Base-by-base conservation (phyloP, 2,113 vertebrate genomes). In the Triplophysa rosa region DNA sequence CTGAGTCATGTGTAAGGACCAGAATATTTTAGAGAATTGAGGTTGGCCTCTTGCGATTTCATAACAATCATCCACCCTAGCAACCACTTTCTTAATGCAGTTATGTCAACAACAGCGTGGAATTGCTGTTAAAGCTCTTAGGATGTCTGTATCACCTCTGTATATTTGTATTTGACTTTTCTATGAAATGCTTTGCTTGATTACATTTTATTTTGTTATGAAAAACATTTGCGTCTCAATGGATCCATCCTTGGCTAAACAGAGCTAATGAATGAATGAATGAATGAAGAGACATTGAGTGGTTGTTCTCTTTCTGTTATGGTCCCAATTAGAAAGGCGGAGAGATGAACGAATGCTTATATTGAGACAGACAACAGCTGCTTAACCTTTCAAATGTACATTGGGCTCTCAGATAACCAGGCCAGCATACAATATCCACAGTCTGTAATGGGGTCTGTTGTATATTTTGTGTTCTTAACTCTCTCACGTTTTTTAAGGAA, bases 281-380 rank as follows among this genome's bases (percentile, higher is more conserved):
- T n/a, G 63, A 40, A 16, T 40, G 33, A 56, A 56, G 6, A 66
- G 64, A n/a, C 16, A 4, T 66, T 66, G 9, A 67, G n/a, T 21
- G 64, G 5, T 21, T 42, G 7, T 54, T 54, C 4, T 54, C 52
- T 54, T 54, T 54, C 6, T 54, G 52, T 54, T 54, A 7, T 17
- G 16, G 6, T 54, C 52, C 16, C 52, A 17, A 17, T 16, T 8
- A 19, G 52, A 56, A 8, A 56, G 52, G 8, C 8, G 16, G 14
- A 49, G 14, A 14, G 47, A 49, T 14, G 5, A 37, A 40, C 45
- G 19, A 67, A 67, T 45, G 37, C 42, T n/a, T 67, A 67, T 23
- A 67, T 23, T 23, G 40, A 45, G 65, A 67, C 9, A 67, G 19
- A 45, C 5, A 49, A 65, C 65, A 67, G 40, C 40, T 67, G 63